These are phyloP conservation scores for Sciaenops ocellatus DNA, from an alignment of 2,797 vertebrate species.

Conservation along the genomic window DNA sequence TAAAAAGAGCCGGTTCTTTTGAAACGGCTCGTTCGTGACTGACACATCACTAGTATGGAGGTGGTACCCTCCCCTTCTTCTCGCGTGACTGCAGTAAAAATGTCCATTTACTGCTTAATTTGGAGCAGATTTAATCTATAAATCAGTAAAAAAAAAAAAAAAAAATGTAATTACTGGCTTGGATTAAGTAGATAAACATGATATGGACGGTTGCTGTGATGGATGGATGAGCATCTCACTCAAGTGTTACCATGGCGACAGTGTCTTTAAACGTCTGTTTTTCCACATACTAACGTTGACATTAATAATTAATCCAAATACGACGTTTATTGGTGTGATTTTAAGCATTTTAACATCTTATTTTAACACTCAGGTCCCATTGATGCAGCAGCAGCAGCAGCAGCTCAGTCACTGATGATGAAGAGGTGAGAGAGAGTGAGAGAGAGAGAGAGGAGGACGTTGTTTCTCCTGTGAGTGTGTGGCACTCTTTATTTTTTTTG, in stretches of 20 bases:
- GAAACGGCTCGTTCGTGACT: no score
- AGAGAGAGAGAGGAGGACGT: conserved; percentile 33
- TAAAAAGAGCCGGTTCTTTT: no score
- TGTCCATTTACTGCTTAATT: neutral
- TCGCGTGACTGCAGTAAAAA: conserved; percentile 63
- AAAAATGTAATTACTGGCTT: no score
- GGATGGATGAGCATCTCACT: neutral
- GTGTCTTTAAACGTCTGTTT: neutral
- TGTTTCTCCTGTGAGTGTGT: conserved; percentile 40
- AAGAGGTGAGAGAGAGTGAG: conserved; percentile 27
- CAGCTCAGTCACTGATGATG: conserved; percentile 30
- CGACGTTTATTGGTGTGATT: no score
- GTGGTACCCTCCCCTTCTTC: conserved; percentile 47
- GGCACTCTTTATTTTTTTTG: conserved; percentile 39
- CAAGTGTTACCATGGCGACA: neutral
- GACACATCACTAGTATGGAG: no score
- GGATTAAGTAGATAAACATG: neutral
- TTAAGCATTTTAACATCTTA: no score
- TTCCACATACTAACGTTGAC: neutral
- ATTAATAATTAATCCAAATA: no score
- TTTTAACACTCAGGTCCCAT: neutral
- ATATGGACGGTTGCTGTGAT: neutral
- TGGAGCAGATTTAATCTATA: neutral
- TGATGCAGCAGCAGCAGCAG: conserved; percentile 53
- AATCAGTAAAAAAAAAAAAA: neutral